A percentile compares a stretch with the other conserved stretches of the same genome.
Conservation (phyloP, 1,140 invertebrate species). For the Drosophila ananassae region DNA sequence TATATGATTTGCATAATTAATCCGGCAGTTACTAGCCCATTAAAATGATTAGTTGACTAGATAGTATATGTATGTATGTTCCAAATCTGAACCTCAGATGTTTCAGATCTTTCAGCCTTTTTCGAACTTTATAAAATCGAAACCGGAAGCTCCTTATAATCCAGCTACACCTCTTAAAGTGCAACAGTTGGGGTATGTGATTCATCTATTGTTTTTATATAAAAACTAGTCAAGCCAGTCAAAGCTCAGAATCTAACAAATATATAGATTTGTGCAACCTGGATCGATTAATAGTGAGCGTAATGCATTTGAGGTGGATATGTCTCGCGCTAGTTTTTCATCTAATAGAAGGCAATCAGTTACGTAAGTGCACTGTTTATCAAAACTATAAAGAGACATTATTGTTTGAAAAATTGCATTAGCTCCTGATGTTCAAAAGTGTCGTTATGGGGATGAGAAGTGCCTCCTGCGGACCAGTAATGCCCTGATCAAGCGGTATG, state of each 20-base stretch:
- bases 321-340: neutral
- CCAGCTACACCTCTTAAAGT: neutral
- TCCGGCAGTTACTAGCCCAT: neutral
- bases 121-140: neutral
- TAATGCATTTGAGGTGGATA: constrained; percentile 5
- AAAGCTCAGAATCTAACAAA: neutral
- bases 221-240: neutral
- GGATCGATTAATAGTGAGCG: neutral
- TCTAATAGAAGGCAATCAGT: neutral
- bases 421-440: neutral
- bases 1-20: neutral
- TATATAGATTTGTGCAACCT: neutral
- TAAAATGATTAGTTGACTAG: neutral
- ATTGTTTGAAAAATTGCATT: neutral
- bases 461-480: neutral
- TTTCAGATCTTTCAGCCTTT: no score
- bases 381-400: neutral
- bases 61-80: no score
- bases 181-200: neutral
- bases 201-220: neutral
- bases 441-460: neutral
- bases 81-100: no score
- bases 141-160: neutral
- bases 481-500: neutral
- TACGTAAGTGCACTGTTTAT: neutral